Conservation (phyloP, 2,888 invertebrate genomes). For the Mantis religiosa region DNA sequence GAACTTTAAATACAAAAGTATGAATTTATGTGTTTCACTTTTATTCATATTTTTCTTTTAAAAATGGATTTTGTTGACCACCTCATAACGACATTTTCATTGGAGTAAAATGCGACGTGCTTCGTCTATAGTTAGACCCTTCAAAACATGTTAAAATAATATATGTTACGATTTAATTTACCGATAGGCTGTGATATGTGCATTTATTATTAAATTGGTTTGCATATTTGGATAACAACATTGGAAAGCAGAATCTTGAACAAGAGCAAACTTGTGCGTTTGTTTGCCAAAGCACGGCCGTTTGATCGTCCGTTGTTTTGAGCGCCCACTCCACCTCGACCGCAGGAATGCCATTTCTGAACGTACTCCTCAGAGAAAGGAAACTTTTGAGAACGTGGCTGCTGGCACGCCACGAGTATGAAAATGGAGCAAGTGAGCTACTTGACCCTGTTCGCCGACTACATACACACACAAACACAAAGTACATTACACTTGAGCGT, state of each 20-base stretch:
- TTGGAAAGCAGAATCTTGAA: not conserved
- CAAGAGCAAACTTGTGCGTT: not conserved
- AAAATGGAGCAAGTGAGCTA: not conserved
- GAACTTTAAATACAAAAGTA: too few species aligned
- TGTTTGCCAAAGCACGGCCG: not conserved
- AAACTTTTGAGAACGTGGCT: not conserved
- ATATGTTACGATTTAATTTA: too few species aligned
- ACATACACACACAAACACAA: not conserved
- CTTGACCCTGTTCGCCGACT: not conserved
- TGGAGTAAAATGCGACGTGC: too few species aligned
- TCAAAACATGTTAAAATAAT: too few species aligned
- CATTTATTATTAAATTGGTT: too few species aligned
- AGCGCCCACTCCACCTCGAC: not conserved
- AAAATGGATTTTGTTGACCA: too few species aligned
- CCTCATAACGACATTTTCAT: too few species aligned
- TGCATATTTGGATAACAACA: too few species aligned
- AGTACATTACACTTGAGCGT: not conserved
- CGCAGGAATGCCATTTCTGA: not conserved
- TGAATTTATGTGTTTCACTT: too few species aligned
- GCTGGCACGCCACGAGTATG: not conserved
- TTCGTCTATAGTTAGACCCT: too few species aligned
- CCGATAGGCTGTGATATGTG: too few species aligned
- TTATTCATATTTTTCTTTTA: too few species aligned
- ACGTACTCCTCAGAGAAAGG: not conserved
- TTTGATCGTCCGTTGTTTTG: not conserved